phyloP scores from a whole-genome alignment of 2,113 vertebrate genomes.

The Caretta caretta region DNA sequence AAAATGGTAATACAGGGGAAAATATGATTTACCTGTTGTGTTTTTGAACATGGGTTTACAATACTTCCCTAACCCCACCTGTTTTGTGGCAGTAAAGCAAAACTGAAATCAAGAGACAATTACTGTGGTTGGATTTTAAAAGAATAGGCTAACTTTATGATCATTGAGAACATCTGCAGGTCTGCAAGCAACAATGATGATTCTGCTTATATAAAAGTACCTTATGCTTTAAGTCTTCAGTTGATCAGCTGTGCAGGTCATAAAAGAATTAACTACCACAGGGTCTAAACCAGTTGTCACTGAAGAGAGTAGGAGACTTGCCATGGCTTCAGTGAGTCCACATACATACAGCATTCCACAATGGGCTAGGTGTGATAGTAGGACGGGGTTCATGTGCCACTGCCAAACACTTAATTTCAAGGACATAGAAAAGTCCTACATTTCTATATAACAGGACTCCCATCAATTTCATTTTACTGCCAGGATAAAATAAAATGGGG shows the following conservation, averaged over 20 bases:
- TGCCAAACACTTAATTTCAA: neutral
- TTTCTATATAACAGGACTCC: neutral
- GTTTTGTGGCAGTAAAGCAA: neutral
- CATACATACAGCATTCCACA: neutral
- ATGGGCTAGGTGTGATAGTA: neutral
- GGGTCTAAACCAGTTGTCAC: neutral
- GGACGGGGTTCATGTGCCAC: rapidly evolving
- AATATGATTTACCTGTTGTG: neutral
- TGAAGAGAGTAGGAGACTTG: rapidly evolving
- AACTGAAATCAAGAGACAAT: neutral
- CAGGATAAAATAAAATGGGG: rapidly evolving
- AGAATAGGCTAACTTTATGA: neutral
- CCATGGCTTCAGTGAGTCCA: neutral
- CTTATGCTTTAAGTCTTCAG: neutral
- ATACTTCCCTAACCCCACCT: neutral
- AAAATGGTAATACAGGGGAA: neutral
- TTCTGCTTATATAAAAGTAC: neutral
- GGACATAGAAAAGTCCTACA: rapidly evolving
- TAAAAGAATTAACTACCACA: neutral
- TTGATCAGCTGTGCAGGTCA: neutral
- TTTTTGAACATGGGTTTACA: neutral
- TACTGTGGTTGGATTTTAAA: neutral
- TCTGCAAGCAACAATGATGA: neutral
- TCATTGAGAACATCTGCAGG: neutral
- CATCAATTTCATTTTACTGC: rapidly evolving